These are phyloP conservation scores for Oxygymnocypris stewartii DNA, from an alignment of 2,113 vertebrate genomes.

Conservation along the genomic window DNA sequence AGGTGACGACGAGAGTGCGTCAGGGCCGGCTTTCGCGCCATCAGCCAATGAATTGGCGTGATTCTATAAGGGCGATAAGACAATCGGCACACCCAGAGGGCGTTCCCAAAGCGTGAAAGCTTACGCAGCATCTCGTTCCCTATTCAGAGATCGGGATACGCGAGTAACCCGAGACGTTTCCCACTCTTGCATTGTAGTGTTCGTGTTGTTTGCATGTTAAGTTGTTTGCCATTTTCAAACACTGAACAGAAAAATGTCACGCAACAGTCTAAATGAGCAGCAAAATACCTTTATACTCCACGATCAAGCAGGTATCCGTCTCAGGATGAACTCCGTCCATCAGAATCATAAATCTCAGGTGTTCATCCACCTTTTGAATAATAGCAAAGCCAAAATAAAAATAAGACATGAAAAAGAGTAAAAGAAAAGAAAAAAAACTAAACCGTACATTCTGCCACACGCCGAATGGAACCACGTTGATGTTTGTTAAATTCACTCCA, in stretches of 20 bases:
- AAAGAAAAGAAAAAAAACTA: neutral
- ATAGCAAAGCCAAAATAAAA: neutral
- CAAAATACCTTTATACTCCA: conserved; percentile 80
- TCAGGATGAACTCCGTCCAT: conserved; percentile 83
- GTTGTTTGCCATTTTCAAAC: neutral
- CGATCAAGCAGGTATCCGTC: conserved; percentile 83
- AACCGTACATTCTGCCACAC: conserved; percentile 74
- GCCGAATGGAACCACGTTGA: conserved; percentile 77
- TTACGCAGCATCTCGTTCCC: no score
- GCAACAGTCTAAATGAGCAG: neutral
- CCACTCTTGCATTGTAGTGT: neutral
- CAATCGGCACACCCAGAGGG: no score
- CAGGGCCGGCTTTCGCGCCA: no score
- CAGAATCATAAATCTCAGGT: conserved; percentile 82
- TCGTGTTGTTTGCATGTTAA: neutral
- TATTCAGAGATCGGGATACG: no score
- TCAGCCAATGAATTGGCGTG: no score
- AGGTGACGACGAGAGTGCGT: no score
- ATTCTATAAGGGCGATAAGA: no score
- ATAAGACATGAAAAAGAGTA: neutral
- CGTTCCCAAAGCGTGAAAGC: no score
- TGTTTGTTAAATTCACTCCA: conserved; percentile 75
- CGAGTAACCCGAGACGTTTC: no score
- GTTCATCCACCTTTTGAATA: conserved; percentile 67
- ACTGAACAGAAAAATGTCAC: neutral